Base-by-base conservation (phyloP, 2,797 vertebrate genomes). In the Myotis myotis region DNA sequence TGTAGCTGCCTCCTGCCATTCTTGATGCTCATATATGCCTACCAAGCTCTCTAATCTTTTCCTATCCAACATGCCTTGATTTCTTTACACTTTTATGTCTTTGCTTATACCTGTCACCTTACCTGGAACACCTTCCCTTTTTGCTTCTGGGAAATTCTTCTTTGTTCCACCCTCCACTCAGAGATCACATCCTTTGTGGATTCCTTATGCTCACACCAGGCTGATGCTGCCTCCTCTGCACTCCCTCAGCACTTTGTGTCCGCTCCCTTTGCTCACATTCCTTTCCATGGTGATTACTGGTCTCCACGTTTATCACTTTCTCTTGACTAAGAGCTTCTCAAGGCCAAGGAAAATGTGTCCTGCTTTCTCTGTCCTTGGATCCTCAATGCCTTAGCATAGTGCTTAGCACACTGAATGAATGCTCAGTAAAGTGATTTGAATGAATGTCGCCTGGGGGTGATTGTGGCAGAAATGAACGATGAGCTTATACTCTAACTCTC, bases 391-490 rank as follows among this genome's bases (percentile, higher is more conserved):
- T 74, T 33, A 79, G 13, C 30, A 30, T 28, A 89, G 47, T 30
- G 44, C 64, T 82, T 33, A 66, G 12, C 53, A 72, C n/a, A 51
- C n/a, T 57, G 47, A 79, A 64, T 55, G 76, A 49, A 53, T 68
- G n/a, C 60, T 60, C 47, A 57, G 62, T 49, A 20, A 78, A 89
- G 76, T 64, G 51, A 87, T 30, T 53, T 66, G 64, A 78, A 83
- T 72, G 33, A 41, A 23, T 87, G 15, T 74, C 11, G 22, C 33
- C 72, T 83, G 11, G 36, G 49, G 47, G 20, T 68, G 17, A 30
- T 66, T 38, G 9, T 76, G n/a, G 66, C 53, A 84, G 81, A 94
- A 81, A 86, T 68, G 36, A 95, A 86, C n/a, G 75, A 83, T 41
- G 15, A 55, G 23, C 28, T 36, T 66, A 8, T 62, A 41, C 62